These are phyloP conservation scores for Trimorus sp. DNA, from an alignment of 2,888 invertebrate genomes.

Conservation along the genomic window DNA sequence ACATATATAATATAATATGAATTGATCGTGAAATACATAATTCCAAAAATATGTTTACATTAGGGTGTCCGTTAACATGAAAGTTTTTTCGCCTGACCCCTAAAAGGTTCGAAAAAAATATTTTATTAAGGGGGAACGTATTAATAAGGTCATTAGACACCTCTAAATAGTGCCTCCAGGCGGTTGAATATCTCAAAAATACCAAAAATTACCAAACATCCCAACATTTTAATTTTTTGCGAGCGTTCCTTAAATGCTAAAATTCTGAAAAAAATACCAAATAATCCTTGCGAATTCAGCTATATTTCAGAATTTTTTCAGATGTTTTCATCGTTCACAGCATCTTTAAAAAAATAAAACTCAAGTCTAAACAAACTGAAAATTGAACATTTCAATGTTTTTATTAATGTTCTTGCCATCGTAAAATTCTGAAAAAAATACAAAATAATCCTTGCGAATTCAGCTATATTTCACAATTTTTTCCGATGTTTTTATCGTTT, in stretches of 20 bases:
- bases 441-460: too few relatives aligned
- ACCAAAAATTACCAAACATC: not conserved
- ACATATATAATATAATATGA: too few relatives aligned
- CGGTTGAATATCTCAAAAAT: not conserved
- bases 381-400: too few relatives aligned
- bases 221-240: not conserved
- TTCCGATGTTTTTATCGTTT: too few relatives aligned
- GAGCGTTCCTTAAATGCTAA: not conserved
- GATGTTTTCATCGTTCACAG: conserved; percentile 1
- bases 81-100: conserved; percentile 4
- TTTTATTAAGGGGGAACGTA: conserved; percentile 1
- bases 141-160: not conserved
- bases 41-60: not conserved
- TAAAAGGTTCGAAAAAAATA: not conserved
- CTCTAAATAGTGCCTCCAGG: not conserved
- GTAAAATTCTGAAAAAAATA: too few relatives aligned
- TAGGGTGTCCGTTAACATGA: conserved; percentile 4
- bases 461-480: too few relatives aligned
- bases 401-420: too few relatives aligned
- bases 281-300: not conserved
- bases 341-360: conserved; percentile 1
- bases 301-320: not conserved
- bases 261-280: not conserved
- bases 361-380: not conserved
- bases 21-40: too few relatives aligned